These are phyloP conservation scores for Eurystomus gularis DNA, from an alignment of 2,113 vertebrate species.

Conservation along the genomic window DNA sequence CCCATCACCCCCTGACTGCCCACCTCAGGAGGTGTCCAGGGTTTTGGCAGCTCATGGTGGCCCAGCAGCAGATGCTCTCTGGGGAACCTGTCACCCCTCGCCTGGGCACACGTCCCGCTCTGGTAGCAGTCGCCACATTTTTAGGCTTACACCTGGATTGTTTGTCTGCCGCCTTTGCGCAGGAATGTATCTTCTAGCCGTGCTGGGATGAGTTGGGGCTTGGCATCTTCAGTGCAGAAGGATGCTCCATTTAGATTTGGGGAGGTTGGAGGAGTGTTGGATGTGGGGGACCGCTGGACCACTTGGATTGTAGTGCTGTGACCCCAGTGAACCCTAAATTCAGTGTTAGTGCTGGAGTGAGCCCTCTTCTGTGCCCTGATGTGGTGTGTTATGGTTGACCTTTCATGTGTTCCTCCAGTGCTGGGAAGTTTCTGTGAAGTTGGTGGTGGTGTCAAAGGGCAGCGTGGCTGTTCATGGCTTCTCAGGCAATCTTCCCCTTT, in stretches of 20 bases:
- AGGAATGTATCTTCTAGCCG: accelerated
- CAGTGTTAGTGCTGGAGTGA: background rate
- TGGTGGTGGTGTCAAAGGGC: background rate
- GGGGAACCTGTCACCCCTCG: too few species aligned
- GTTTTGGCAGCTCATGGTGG: accelerated
- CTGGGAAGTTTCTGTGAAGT: background rate
- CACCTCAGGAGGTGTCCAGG: background rate
- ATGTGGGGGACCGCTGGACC: accelerated
- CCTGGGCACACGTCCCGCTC: background rate
- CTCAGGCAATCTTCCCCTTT: background rate
- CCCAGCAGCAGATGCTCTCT: background rate
- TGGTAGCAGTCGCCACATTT: background rate
- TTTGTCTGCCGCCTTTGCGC: accelerated
- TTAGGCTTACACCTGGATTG: background rate
- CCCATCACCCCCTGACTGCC: background rate
- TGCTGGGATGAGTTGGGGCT: background rate
- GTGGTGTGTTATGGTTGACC: accelerated
- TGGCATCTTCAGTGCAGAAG: background rate
- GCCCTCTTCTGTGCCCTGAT: background rate
- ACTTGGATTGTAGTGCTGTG: accelerated
- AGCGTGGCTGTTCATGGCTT: background rate
- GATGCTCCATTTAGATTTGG: background rate
- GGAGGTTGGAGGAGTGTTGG: background rate
- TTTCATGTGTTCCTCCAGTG: accelerated
- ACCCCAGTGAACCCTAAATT: background rate